phyloP scores from a whole-genome alignment of 2,888 invertebrate genomes.

The Lepeophtheirus nordmannii region DNA sequence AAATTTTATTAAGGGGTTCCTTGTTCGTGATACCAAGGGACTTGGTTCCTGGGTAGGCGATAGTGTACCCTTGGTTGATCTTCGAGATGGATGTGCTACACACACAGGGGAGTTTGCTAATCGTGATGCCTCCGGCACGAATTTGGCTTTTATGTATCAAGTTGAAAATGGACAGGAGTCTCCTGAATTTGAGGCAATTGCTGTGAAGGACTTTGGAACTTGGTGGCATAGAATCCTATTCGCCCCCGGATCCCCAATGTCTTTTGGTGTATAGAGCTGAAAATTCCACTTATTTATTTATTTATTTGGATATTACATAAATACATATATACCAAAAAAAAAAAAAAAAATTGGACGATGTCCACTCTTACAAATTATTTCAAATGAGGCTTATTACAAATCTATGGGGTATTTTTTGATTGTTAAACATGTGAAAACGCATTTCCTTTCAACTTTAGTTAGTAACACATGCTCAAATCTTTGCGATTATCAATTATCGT shows the following conservation, averaged over 20 bases:
- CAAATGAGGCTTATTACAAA: too few species aligned
- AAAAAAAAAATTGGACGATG: too few species aligned
- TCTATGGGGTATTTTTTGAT: too few species aligned
- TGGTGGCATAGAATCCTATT: background rate
- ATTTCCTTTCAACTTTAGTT: too few species aligned
- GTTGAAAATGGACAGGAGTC: background rate
- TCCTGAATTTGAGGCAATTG: background rate
- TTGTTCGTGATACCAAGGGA: background rate
- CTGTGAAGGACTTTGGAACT: background rate
- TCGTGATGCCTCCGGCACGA: background rate
- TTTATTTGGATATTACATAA: background rate
- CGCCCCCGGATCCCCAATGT: background rate
- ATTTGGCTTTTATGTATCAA: slow-evolving; percentile 1
- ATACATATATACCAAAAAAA: too few species aligned
- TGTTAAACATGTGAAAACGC: too few species aligned
- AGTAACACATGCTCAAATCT: too few species aligned
- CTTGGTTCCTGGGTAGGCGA: background rate
- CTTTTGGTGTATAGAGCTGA: background rate
- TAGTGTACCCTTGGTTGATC: background rate
- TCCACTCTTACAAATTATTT: too few species aligned
- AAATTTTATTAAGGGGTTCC: background rate
- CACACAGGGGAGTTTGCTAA: background rate
- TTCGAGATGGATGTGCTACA: background rate
- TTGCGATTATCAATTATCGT: too few species aligned
- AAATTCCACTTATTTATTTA: background rate